Percentiles rank a stretch among this genome's conserved stretches.
Evolutionary conservation across 2,113 vertebrate species (phyloP).

Genomic region (Chionodraco myersi): DNA sequence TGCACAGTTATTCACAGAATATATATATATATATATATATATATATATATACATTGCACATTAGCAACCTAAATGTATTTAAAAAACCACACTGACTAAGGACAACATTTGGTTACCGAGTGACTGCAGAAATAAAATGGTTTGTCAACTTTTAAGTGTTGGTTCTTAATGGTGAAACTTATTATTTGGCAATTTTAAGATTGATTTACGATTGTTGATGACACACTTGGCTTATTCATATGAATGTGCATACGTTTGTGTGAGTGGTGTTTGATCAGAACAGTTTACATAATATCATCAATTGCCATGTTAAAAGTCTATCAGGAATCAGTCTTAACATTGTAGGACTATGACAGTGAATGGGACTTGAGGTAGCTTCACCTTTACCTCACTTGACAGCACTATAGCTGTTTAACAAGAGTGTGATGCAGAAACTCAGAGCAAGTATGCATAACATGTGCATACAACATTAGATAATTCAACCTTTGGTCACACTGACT

Average conservation of each 20-base stretch:
- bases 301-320: slow-evolving; percentile 33
- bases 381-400: not conserved
- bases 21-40: too few relatives aligned
- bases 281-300: not conserved
- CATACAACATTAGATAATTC: not conserved
- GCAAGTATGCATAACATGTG: not conserved
- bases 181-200: not conserved
- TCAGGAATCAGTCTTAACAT: slow-evolving; percentile 9
- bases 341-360: slow-evolving; percentile 11
- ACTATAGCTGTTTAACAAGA: slow-evolving; percentile 11
- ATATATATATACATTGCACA: not conserved
- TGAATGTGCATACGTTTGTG: slow-evolving; percentile 1
- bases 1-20: too few relatives aligned
- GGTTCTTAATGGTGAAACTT: not conserved
- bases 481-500: not conserved
- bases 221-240: not conserved
- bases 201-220: slow-evolving; percentile 3
- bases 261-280: slow-evolving; percentile 2
- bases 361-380: not conserved
- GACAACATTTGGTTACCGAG: slow-evolving; percentile 26
- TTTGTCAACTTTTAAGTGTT: slow-evolving; percentile 5
- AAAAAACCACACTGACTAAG: slow-evolving; percentile 18
- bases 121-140: not conserved
- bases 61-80: slow-evolving; percentile 14
- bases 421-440: not conserved